Evolutionary conservation across 2,888 invertebrate genomes (phyloP).

Genomic region (Iphiclides podalirius): DNA sequence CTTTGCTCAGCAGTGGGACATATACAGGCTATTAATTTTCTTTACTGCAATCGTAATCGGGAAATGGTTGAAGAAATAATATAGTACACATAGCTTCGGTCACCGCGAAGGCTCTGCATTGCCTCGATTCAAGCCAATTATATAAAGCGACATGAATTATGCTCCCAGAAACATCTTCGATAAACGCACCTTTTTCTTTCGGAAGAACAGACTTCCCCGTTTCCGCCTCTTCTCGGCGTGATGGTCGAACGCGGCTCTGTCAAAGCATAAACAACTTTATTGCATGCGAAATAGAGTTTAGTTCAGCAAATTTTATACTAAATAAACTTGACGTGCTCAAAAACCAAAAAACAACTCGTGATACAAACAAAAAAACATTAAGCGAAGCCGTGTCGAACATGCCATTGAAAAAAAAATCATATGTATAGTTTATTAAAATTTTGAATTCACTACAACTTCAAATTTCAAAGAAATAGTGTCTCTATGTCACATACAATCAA

Average conservation of each 20-base stretch:
- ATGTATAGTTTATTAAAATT: neutral
- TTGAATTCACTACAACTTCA: neutral
- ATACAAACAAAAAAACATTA: slow-evolving; percentile 31
- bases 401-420: slow-evolving; percentile 15
- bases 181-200: slow-evolving; percentile 94
- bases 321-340: slow-evolving; percentile 9
- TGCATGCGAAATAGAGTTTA: slow-evolving; percentile 19
- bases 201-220: slow-evolving; percentile 93
- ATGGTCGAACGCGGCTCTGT: slow-evolving; percentile 83
- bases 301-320: neutral
- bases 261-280: too few species aligned
- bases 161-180: too few species aligned
- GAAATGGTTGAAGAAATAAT: too few species aligned
- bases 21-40: too few species aligned
- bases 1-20: too few species aligned
- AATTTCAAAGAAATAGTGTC: neutral
- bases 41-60: too few species aligned
- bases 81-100: too few species aligned
- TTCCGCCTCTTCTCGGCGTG: slow-evolving; percentile 92
- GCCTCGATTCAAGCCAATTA: too few species aligned
- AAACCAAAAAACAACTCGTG: slow-evolving; percentile 20
- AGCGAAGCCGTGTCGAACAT: slow-evolving; percentile 45
- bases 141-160: too few species aligned
- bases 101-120: too few species aligned
- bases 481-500: too few species aligned